phyloP scores from a whole-genome alignment of 2,113 vertebrate genomes.

The Poeciliopsis turrubarensis region DNA sequence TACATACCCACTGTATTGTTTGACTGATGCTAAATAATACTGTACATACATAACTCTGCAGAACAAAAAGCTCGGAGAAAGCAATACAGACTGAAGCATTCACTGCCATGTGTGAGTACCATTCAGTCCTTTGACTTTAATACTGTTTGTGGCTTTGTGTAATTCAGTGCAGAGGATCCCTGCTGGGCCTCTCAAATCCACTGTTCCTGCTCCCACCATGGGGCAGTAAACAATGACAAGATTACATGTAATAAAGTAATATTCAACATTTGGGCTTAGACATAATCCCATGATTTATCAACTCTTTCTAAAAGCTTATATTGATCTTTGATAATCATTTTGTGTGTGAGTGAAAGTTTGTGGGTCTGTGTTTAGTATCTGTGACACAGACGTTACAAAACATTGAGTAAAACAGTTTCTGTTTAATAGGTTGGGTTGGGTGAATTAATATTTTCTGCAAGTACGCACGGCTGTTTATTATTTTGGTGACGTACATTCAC shows the following conservation, averaged over 20 bases:
- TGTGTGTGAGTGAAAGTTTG: neutral
- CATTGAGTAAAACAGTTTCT: conserved; percentile 6
- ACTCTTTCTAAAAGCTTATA: conserved; percentile 58
- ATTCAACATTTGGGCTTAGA: conserved; percentile 62
- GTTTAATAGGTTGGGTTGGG: conserved; percentile 8
- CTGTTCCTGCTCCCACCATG: conserved; percentile 30
- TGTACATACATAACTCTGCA: neutral
- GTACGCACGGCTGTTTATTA: conserved; percentile 57
- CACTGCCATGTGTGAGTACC: neutral
- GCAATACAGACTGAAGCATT: neutral
- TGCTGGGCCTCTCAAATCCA: conserved; percentile 42
- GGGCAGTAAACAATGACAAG: conserved; percentile 70
- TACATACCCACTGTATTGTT: too few relatives aligned
- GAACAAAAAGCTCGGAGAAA: neutral
- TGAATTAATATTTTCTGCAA: conserved; percentile 26
- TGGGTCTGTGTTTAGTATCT: neutral
- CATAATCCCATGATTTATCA: conserved; percentile 80
- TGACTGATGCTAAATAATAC: neutral
- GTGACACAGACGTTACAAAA: neutral
- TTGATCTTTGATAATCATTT: conserved; percentile 57
- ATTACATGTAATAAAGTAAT: conserved; percentile 73
- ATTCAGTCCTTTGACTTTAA: conserved; percentile 16
- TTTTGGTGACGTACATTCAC: conserved; percentile 65
- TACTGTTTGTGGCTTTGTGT: conserved; percentile 32
- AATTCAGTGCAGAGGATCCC: conserved; percentile 53